Evolutionary conservation across 1,140 invertebrate genomes (phyloP), one percentile per base, ranked within the genome.

Genomic region (Mamestra configurata): DNA sequence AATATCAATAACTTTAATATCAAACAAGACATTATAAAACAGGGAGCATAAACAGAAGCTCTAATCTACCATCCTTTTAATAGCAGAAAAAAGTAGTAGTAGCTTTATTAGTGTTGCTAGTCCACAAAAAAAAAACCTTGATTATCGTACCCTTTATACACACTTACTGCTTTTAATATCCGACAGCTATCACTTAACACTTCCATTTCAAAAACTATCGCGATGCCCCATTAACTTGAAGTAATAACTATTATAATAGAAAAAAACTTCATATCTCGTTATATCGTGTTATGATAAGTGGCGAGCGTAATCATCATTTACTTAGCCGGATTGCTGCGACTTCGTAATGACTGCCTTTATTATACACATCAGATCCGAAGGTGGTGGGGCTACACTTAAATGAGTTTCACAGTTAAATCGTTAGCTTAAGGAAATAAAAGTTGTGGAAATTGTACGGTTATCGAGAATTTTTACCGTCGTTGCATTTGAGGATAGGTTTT

Each of bases 281-380:
- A 27, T 49, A 15, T 24, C 13, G 13, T 27, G 20, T 70, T 70
- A 70, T 49, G 20, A 46, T 70, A 70, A 46, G 53, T 70, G 22
- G 22, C 10, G 20, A 46, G 20, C 22, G 40, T 49, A 70, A 70
- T 70, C 66, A 70, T 70, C 66, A 70, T 70, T 70, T 70, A 70
- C 66, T 70, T 70, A 70, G 66, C 66, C 24, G 66, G 40, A 70
- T 46, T 70, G 66, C 66, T 46, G 59, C 18, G 66, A 10, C 20
- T 7, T 53, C 66, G 20, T 70, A 70, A 70, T 70, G 40, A 70
- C 40, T 46, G 66, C 20, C 40, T 68, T 64, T 43, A 68, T 68
- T 68, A 68, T 68, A 68, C 40, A 68, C 64, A 43, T 68, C 64
- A 43, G 20, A 68, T 22, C 4, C 8, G 7, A 24, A 27, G 40